Conservation (phyloP, 2,113 vertebrate genomes). For the Mustelus asterias region DNA sequence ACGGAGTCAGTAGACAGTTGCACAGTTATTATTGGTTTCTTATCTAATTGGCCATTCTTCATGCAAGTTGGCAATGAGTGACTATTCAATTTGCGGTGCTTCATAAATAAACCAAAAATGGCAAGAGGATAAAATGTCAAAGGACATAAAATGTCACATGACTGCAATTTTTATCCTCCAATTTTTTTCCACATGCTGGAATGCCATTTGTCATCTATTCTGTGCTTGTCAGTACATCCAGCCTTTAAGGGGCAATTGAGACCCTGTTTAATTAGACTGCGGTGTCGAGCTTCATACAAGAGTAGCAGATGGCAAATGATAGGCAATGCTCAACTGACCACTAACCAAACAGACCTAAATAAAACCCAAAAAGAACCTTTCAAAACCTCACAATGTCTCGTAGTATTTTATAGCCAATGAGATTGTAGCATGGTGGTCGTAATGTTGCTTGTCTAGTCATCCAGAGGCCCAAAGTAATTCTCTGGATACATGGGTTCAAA, state of each 20-base stretch:
- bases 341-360: too few species aligned
- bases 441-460: too few species aligned
- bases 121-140: not conserved
- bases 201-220: not conserved
- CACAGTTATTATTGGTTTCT: not conserved
- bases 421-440: too few species aligned
- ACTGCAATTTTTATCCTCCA: not conserved
- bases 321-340: not conserved
- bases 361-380: not conserved
- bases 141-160: not conserved
- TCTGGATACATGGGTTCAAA: too few species aligned
- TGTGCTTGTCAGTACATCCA: not conserved
- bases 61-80: not conserved
- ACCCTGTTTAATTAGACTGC: not conserved
- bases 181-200: not conserved
- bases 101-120: not conserved
- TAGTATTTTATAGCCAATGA: not conserved
- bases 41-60: not conserved
- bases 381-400: not conserved
- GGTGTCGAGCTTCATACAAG: not conserved
- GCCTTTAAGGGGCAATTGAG: not conserved
- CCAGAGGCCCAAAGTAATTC: too few species aligned
- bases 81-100: not conserved
- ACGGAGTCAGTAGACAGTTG: not conserved
- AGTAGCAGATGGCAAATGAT: not conserved